Evolutionary conservation across 2,797 vertebrate genomes (phyloP).

Genomic region (Diplodus sargus): DNA sequence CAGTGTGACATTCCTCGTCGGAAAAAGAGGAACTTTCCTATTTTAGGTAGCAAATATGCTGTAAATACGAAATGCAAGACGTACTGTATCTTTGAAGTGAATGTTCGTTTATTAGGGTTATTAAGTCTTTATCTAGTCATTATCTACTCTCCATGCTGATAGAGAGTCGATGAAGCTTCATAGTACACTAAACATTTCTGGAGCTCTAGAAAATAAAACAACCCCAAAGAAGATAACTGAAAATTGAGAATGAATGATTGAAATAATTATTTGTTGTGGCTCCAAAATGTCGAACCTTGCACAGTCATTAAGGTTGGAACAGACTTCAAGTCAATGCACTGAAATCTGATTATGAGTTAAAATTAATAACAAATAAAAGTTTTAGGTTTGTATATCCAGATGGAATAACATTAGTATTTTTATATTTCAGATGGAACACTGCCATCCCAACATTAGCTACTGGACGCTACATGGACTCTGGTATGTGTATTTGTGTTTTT

Average conservation of each 20-base stretch:
- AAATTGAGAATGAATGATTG: neutral
- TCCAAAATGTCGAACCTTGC: neutral
- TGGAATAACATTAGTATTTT: neutral
- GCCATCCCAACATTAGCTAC: constrained; percentile 77
- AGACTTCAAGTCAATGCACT: neutral
- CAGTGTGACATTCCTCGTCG: neutral
- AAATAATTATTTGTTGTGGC: neutral
- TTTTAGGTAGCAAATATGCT: neutral
- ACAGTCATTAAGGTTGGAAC: neutral
- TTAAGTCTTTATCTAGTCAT: too few relatives aligned
- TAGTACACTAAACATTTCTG: too few relatives aligned
- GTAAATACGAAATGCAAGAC: neutral
- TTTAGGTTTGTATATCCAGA: neutral
- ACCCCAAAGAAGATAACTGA: too few relatives aligned
- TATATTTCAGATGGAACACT: constrained; percentile 79
- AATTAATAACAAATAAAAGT: neutral
- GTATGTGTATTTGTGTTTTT: constrained; percentile 62
- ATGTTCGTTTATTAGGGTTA: neutral
- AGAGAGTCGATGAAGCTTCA: too few relatives aligned
- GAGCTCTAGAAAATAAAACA: too few relatives aligned
- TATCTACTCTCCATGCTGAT: too few relatives aligned
- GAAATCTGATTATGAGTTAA: neutral
- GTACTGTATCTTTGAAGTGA: neutral
- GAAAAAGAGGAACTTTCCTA: neutral
- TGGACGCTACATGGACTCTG: constrained; percentile 88